Base-by-base conservation (phyloP, 1,140 invertebrate genomes). In the Drosophila kikkawai region DNA sequence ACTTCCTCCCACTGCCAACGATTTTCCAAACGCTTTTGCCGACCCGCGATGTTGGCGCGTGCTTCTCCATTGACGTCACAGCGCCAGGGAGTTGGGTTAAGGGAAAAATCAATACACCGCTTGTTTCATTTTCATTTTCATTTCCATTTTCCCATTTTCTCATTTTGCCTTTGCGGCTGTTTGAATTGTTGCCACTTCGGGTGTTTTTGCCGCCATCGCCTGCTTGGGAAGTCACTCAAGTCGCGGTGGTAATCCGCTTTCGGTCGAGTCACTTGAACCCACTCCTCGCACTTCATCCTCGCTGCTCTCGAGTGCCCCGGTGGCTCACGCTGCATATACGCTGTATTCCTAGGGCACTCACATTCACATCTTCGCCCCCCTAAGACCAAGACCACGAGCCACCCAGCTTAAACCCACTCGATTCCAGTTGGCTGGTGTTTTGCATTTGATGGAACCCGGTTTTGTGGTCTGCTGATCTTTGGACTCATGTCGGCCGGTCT, bases 341-440 rank as follows among this genome's bases (percentile, higher is more conserved):
- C 61, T 76, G 75, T 64, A 61, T 70, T 86, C 57, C 42, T 55
- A 7, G 22, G 26, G 22, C 37, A 68, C 29, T 34, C 19, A 15
- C 51, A 55, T 19, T 13, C 53, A 9, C 36, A 56, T 22, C 51
- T 55, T 19, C 9, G 29, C 37, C 17, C n/a, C 19, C 42, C 5
- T 29, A 34, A 36, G 42, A 19, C 29, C 55, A 26, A 15, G 47
- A 48, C 50, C 29, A 61, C 59, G 37, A 32, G 17, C 48, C 36
- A 39, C 44, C 17, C 50, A 17, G 29, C 19, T 41, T 19, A 41
- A 50, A 8, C 45, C 65, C 75, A 71, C 79, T 87, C 76, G 36
- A 82, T 87, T 86, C 75, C 83, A 63, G 81, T 77, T 82, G 70
- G 83, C 80, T 87, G 83, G 53, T 74, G 55, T 63, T 86, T 87